Evolutionary conservation across 2,888 invertebrate genomes (phyloP), one percentile per base, ranked within the genome.

Genomic region (Agrotis puta): DNA sequence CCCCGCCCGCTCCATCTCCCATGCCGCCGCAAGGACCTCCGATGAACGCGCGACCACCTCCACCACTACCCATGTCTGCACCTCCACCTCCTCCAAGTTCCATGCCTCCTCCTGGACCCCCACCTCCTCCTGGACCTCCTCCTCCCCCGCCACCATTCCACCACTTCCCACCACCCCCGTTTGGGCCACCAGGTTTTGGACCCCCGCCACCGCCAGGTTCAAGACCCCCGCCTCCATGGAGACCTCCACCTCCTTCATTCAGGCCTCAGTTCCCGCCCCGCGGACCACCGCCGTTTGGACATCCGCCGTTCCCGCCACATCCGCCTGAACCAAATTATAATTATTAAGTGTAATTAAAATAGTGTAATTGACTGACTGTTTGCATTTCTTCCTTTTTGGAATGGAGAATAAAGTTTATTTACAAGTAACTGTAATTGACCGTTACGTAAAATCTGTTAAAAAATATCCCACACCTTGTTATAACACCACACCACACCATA

Each of bases 1-100:
- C 98, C 0, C 98, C 98, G 0, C 97, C 98, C 0, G 97, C 98
- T 2, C 97, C 97, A 0, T 96, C 97, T 0, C 97, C 98, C 89
- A 97, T 97, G 72, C 98, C 98, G 0, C 98, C 98, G 0, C 98
- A 98, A 56, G 96, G 97, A 0, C 96, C 97, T 0, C 95, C 96
- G 0, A 94, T 95, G 81, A 97, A 97, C 48, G 97, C 97, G 2
- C 96, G 96, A 2, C 97, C 97, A 0, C 97, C 97, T 87, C 94
- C 95, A 0, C 95, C 96, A 0, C 89, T 96, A 3, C 96, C 94
- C 0, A 92, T 96, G 87, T 80, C 93, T 0, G 96, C 96, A 0
- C 96, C 96, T 0, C 94, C 94, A 0, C 94, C 93, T 0, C 95
- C 94, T 0, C 94, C 94, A 0, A 89, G 95, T 0, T 90, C 94